Evolutionary conservation across 2,113 vertebrate species (phyloP).

Genomic region (Pterocles burchelli): DNA sequence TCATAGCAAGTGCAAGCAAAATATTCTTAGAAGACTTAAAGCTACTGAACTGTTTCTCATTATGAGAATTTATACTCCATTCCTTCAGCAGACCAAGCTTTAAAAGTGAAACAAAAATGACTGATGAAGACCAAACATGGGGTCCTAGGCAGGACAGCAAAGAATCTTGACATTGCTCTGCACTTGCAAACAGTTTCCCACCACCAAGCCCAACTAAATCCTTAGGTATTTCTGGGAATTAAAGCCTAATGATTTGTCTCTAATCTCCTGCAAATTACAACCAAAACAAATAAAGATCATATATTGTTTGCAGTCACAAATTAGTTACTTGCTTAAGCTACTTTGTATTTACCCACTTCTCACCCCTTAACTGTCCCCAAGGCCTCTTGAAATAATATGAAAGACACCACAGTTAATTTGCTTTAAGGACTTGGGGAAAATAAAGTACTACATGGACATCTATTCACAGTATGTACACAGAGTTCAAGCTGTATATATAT

Average conservation of each 20-base stretch:
- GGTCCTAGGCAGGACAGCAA: neutral
- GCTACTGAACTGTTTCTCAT: neutral
- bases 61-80: neutral
- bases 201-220: neutral
- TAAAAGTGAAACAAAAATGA: neutral
- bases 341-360: neutral
- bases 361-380: neutral
- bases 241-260: neutral
- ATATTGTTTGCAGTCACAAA: neutral
- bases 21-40: neutral
- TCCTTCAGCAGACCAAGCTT: neutral
- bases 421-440: neutral
- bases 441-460: neutral
- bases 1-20: neutral
- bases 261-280: neutral
- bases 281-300: neutral
- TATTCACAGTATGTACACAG: neutral
- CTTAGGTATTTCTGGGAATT: neutral
- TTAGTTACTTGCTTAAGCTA: neutral
- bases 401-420: neutral
- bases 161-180: neutral
- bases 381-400: neutral
- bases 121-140: neutral
- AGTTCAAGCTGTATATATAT: neutral
- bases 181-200: neutral